Evolutionary conservation across 2,113 vertebrate species (phyloP).

Genomic region (Narcine bancroftii): DNA sequence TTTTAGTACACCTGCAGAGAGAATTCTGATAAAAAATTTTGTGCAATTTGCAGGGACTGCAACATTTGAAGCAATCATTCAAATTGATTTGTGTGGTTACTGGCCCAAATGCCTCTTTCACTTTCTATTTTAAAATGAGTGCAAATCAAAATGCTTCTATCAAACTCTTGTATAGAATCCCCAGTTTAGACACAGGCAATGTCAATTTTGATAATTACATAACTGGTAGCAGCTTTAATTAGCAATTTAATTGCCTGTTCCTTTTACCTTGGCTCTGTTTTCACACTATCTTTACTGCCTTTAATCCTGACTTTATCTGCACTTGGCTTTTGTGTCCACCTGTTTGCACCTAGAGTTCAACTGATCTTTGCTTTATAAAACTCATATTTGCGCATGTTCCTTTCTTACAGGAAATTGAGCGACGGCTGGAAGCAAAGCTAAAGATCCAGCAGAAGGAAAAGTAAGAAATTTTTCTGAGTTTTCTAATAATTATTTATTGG

Average conservation of each 20-base stretch:
- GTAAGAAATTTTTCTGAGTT: slow-evolving; percentile 51
- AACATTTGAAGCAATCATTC: not conserved
- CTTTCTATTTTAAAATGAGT: slow-evolving; percentile 8
- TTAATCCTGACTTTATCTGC: not conserved
- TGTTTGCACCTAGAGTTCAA: not conserved
- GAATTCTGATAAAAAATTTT: not conserved
- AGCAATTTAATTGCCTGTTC: not conserved
- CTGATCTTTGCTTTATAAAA: not conserved
- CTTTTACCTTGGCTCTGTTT: not conserved
- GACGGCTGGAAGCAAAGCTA: slow-evolving; percentile 88
- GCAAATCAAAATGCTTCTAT: not conserved
- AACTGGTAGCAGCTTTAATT: not conserved
- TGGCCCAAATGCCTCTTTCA: not conserved
- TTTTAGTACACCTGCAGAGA: not conserved
- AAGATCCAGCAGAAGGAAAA: slow-evolving; percentile 87
- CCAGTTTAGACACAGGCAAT: not conserved
- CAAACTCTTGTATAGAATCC: not conserved
- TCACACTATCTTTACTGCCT: not conserved
- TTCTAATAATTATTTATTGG: not conserved
- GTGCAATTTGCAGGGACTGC: not conserved
- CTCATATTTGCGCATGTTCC: not conserved
- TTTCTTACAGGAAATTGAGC: slow-evolving; percentile 82
- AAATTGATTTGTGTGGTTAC: not conserved
- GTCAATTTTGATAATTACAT: not conserved
- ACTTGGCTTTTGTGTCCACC: not conserved